Conservation (phyloP, 2,888 invertebrate genomes). For the Caenorhabditis sp. region DNA sequence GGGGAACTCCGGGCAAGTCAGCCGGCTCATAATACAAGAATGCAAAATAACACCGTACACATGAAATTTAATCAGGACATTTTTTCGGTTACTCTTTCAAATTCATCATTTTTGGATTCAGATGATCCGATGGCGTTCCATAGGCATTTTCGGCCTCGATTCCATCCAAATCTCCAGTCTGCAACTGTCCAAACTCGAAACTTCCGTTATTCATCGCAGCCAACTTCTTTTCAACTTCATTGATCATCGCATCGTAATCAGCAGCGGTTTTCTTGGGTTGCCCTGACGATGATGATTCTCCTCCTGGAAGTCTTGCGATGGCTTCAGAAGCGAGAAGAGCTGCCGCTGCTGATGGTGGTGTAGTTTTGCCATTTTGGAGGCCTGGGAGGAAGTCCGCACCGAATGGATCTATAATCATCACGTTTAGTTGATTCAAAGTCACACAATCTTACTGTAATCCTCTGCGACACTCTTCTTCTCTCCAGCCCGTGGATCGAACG, state of each 20-base stretch:
- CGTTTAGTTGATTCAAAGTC: not conserved
- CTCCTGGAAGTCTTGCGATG: constrained; percentile 24
- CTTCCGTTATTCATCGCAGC: constrained; percentile 39
- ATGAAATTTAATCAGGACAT: not conserved
- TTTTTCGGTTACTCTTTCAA: constrained; percentile 58
- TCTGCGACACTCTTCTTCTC: constrained; percentile 85
- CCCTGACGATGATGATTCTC: constrained; percentile 18
- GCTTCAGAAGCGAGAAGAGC: constrained; percentile 52
- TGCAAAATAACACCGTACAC: constrained; percentile 35
- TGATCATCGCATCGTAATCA: constrained; percentile 76
- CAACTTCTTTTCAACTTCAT: constrained; percentile 71
- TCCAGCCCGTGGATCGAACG: constrained; percentile 93
- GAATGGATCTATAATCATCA: constrained; percentile 75
- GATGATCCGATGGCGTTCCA: constrained; percentile 66
- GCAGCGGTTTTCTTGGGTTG: constrained; percentile 66
- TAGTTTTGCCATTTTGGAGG: constrained; percentile 25
- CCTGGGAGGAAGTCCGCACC: constrained; percentile 67
- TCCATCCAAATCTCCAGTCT: constrained; percentile 65
- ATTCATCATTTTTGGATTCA: constrained; percentile 69
- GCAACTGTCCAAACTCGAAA: constrained; percentile 67
- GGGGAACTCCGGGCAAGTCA: constrained; percentile 20
- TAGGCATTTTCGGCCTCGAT: constrained; percentile 70
- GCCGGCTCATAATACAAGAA: constrained; percentile 42
- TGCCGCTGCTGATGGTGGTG: constrained; percentile 49
- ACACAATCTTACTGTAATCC: constrained; percentile 63